Percentiles rank a stretch among this genome's conserved stretches.
These are phyloP conservation scores for Apamea monoglypha DNA, from an alignment of 2,888 invertebrate species.

Conservation along the genomic window DNA sequence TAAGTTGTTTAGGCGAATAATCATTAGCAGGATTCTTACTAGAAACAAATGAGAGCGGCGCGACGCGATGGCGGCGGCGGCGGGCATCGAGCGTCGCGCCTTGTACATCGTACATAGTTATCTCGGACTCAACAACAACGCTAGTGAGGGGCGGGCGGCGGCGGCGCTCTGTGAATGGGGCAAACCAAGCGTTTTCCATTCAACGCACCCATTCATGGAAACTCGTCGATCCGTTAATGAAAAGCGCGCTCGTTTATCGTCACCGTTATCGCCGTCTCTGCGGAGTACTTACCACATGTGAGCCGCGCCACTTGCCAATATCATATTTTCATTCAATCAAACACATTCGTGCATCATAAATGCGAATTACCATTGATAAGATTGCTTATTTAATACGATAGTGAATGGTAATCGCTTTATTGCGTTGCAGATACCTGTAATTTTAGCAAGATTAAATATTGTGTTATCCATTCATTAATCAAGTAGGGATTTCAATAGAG, in stretches of 20 bases:
- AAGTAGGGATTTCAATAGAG: background rate
- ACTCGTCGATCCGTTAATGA: constrained; percentile 87
- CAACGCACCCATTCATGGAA: constrained; percentile 88
- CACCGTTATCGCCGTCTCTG: constrained; percentile 79
- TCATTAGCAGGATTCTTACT: constrained; percentile 41
- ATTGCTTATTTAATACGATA: constrained; percentile 58
- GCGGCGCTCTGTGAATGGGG: constrained; percentile 80
- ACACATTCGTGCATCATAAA: constrained; percentile 64
- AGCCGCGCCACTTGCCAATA: constrained; percentile 63
- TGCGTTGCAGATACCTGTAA: constrained; percentile 34
- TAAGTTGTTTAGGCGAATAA: constrained; percentile 30
- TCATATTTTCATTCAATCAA: constrained; percentile 81
- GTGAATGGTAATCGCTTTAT: constrained; percentile 57
- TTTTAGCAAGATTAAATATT: constrained; percentile 25
- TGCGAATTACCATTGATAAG: constrained; percentile 70
- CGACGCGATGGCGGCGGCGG: constrained; percentile 62
- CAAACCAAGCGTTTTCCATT: constrained; percentile 87
- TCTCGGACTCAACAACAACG: constrained; percentile 54
- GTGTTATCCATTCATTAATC: constrained; percentile 37
- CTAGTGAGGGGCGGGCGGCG: constrained; percentile 66
- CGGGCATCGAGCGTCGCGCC: constrained; percentile 43
- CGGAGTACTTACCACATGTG: constrained; percentile 77
- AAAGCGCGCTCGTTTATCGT: constrained; percentile 83
- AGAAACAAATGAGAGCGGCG: constrained; percentile 39
- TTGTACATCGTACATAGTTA: constrained; percentile 57